These are phyloP conservation scores for Sarcophaga carnaria DNA, from an alignment of 2,888 invertebrate species.

Conservation along the genomic window DNA sequence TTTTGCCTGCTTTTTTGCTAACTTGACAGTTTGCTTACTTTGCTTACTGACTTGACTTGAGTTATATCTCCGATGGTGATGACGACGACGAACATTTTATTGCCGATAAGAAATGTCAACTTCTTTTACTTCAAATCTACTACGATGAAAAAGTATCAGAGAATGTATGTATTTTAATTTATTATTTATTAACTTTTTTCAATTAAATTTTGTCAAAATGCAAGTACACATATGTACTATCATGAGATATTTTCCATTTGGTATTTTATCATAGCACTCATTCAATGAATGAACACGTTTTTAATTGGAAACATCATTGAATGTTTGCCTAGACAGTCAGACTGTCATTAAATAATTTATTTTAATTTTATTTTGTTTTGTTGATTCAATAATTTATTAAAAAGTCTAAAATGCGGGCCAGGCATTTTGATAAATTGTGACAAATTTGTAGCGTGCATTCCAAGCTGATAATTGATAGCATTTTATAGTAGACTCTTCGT, in stretches of 20 bases:
- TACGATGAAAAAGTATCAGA: background rate
- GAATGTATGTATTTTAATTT: too few relatives aligned
- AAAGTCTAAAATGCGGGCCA: slow-evolving; percentile 27
- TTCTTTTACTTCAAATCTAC: background rate
- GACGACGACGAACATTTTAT: background rate
- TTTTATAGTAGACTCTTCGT: background rate
- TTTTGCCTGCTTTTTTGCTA: too few relatives aligned
- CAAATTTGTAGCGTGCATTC: slow-evolving; percentile 8
- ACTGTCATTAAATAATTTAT: background rate
- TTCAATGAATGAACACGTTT: background rate
- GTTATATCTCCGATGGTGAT: too few relatives aligned
- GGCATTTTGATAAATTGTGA: slow-evolving; percentile 35
- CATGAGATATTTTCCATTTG: background rate
- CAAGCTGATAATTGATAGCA: slow-evolving; percentile 16
- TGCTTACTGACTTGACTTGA: too few relatives aligned
- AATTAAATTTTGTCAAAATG: background rate
- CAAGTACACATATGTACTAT: background rate
- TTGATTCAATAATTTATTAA: slow-evolving; percentile 17
- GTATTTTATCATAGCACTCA: background rate
- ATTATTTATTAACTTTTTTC: background rate
- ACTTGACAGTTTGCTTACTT: too few relatives aligned
- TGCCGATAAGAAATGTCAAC: slow-evolving; percentile 47
- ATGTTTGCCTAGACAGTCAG: background rate
- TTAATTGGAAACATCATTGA: background rate
- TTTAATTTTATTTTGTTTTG: background rate